phyloP scores from a whole-genome alignment of 2,113 vertebrate species.

The Dicentrarchus labrax region DNA sequence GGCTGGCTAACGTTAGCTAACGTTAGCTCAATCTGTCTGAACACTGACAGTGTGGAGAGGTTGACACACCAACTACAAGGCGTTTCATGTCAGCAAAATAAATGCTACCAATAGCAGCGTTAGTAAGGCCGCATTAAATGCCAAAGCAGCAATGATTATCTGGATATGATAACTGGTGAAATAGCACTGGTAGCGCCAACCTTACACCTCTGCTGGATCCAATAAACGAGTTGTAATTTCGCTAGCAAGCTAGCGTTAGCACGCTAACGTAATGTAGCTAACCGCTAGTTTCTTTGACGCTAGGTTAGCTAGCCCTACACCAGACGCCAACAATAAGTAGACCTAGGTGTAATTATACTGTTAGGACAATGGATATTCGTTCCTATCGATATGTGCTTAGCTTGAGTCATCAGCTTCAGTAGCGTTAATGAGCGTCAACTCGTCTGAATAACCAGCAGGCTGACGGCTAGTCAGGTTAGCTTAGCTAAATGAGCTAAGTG shows the following conservation, averaged over 20 bases:
- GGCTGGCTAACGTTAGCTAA: constrained; percentile 19
- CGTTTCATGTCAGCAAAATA: background rate
- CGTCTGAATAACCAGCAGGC: background rate
- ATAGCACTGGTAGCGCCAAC: background rate
- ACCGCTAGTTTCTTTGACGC: background rate
- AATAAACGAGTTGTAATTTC: background rate
- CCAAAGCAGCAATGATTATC: too few relatives aligned
- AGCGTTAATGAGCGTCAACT: background rate
- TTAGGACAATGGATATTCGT: background rate
- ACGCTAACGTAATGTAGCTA: background rate
- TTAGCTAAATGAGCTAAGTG: constrained; percentile 35
- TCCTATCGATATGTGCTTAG: background rate
- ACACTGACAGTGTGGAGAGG: background rate
- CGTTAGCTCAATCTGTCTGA: constrained; percentile 18
- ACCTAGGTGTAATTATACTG: background rate
- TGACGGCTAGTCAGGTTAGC: constrained; percentile 30
- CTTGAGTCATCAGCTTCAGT: background rate
- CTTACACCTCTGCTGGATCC: background rate
- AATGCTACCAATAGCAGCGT: too few relatives aligned
- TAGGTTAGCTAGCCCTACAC: background rate
- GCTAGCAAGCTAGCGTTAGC: constrained; percentile 28
- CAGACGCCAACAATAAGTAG: background rate
- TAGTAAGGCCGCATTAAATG: background rate
- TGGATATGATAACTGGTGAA: too few relatives aligned
- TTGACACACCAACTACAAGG: background rate